Conservation (phyloP, 2,797 vertebrate species). For the Schizopygopsis malacanthus region DNA sequence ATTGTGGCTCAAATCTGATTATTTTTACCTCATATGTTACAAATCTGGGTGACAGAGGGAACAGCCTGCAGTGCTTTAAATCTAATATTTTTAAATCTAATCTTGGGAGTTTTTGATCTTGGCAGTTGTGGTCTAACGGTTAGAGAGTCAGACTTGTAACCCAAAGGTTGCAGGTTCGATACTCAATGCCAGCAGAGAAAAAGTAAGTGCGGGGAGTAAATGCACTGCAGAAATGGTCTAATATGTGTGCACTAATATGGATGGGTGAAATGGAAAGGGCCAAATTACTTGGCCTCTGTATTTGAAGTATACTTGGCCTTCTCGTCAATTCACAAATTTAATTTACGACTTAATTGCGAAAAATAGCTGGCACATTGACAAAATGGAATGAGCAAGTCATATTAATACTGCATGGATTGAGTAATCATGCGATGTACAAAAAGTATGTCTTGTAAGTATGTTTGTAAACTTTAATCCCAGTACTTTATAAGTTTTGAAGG, state of each 20-base stretch:
- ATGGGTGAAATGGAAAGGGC: background rate
- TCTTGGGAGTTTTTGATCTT: background rate
- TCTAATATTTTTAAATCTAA: background rate
- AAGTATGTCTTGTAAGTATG: constrained; percentile 43
- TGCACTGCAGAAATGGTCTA: background rate
- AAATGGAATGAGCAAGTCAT: background rate
- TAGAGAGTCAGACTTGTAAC: background rate
- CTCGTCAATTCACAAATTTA: too few relatives aligned
- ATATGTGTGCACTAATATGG: background rate
- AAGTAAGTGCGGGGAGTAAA: background rate
- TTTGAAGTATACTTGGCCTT: background rate
- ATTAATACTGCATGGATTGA: background rate
- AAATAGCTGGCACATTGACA: background rate
- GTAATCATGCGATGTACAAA: background rate
- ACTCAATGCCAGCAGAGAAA: background rate
- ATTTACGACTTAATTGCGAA: background rate
- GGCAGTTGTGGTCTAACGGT: background rate
- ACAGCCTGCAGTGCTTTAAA: too few relatives aligned
- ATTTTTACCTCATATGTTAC: too few relatives aligned
- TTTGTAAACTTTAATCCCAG: constrained; percentile 65
- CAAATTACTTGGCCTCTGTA: background rate
- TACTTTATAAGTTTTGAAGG: constrained; percentile 65
- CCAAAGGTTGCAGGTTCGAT: background rate
- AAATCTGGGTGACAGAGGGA: background rate
- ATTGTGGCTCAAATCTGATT: background rate